Percentiles rank a stretch among this genome's conserved stretches.
These are phyloP conservation scores for Eurytoma californica DNA, from an alignment of 2,888 invertebrate genomes.

Conservation along the genomic window DNA sequence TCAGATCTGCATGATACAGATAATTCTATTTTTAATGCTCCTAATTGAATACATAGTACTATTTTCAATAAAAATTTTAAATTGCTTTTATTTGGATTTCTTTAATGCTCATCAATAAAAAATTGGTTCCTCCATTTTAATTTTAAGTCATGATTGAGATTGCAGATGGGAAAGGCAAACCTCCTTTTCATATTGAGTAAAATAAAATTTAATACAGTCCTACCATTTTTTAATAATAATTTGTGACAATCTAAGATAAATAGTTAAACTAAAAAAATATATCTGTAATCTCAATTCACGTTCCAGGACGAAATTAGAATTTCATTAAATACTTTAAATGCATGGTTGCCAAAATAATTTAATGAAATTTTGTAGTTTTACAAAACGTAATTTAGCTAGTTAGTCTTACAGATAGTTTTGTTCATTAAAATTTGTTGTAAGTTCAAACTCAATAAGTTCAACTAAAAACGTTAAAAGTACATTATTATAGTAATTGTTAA, in stretches of 20 bases:
- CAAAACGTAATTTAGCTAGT: constrained; percentile 19
- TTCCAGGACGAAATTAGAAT: constrained; percentile 15
- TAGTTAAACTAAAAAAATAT: constrained; percentile 3
- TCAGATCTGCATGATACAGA: constrained; percentile 25
- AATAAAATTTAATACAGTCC: constrained; percentile 29
- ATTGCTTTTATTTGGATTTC: constrained; percentile 28
- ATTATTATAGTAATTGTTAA: constrained; percentile 22
- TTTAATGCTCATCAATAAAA: constrained; percentile 45
- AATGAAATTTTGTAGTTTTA: constrained; percentile 20
- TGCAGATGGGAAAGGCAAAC: constrained; percentile 34
- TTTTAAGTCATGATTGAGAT: constrained; percentile 46
- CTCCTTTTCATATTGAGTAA: constrained; percentile 26
- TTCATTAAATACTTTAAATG: constrained; percentile 15
- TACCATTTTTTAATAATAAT: constrained; percentile 23
- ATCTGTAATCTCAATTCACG: constrained; percentile 36
- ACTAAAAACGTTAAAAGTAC: neutral
- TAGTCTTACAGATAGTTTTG: constrained; percentile 22
- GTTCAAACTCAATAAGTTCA: constrained; percentile 5
- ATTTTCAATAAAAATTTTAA: constrained; percentile 43
- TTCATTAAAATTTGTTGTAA: neutral
- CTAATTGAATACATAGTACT: constrained; percentile 22
- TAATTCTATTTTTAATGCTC: constrained; percentile 40
- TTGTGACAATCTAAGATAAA: constrained; percentile 42
- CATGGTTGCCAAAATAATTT: neutral
- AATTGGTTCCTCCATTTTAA: constrained; percentile 48